Evolutionary conservation across 2,888 invertebrate genomes (phyloP), one percentile per base, ranked within the genome.

Genomic region (Lasioglossum zephyrum): DNA sequence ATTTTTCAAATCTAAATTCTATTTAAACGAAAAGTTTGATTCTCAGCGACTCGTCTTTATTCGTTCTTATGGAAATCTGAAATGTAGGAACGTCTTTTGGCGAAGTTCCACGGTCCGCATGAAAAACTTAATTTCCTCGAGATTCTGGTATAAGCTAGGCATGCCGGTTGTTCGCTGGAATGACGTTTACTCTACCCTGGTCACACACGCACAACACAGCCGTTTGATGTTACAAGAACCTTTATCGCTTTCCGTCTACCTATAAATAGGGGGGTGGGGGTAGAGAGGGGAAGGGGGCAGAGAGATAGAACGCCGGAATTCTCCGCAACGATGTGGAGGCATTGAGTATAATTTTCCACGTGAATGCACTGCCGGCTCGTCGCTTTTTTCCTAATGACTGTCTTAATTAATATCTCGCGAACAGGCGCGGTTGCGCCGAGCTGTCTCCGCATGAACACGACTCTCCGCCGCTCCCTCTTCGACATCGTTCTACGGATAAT

Each of bases 331-430:
- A 44, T 31, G 63, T 31, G 60, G 18, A 53, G 77, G 77, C 63
- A 79, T 60, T 86, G 36, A 78, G 82, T 66, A 86, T 84, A 86
- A 89, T 89, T 89, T 89, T 85, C 79, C 77, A 72, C 79, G 53
- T 53, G 82, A 82, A 82, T 84, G 87, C 81, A 70, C 79, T 39
- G 77, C n/a, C 74, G 82, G 79, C 82, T 85, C 88, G 88, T 66
- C 82, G 82, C 85, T 86, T 87, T 87, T 85, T 87, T 88, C 69
- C 74, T 85, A 88, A 90, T 73, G 89, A 86, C 86, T 73, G 84
- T 88, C 87, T 86, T 87, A 88, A 89, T 90, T 87, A 91, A 89
- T 87, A 91, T 86, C 76, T 80, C 63, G 76, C 47, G 81, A 44
- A 13, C 73, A 83, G 73, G 78, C 73, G 79, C 79, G 85, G 75